A percentile compares a stretch with the other conserved stretches of the same genome.
Evolutionary conservation across 2,113 vertebrate species (phyloP).

Genomic region (Gobiocypris rarus): DNA sequence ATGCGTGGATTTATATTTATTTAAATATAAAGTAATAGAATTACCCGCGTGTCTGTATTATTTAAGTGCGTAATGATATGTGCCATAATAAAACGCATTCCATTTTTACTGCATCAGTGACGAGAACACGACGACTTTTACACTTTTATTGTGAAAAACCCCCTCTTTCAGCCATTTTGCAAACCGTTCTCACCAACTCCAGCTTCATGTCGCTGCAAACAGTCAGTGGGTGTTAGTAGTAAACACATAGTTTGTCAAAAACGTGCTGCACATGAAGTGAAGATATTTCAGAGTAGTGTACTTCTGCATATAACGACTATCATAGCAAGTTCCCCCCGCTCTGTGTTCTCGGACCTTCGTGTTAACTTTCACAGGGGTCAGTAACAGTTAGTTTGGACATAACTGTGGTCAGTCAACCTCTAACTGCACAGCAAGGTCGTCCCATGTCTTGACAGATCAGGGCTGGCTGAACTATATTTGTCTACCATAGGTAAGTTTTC

Average conservation of each 20-base stretch:
- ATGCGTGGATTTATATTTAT: neutral
- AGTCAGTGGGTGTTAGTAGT: neutral
- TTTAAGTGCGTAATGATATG: neutral
- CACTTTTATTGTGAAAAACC: slow-evolving; percentile 56
- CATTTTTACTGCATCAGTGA: neutral
- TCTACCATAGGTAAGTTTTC: slow-evolving; percentile 7
- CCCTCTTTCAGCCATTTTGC: slow-evolving; percentile 39
- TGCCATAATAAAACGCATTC: neutral
- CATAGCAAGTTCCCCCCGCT: neutral
- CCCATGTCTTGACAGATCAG: slow-evolving; percentile 31
- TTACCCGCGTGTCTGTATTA: neutral
- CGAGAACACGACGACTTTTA: neutral
- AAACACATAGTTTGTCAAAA: slow-evolving; percentile 10
- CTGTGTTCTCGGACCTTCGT: neutral
- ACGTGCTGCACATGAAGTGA: neutral
- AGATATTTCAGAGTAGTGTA: neutral
- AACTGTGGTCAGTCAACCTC: slow-evolving; percentile 32
- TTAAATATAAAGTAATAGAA: neutral
- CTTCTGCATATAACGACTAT: neutral
- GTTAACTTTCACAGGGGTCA: neutral
- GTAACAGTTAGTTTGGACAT: slow-evolving; percentile 20
- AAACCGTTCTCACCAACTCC: neutral
- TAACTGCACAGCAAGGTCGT: slow-evolving; percentile 47
- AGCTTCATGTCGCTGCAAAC: slow-evolving; percentile 14
- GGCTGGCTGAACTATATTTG: neutral